Percentiles rank a stretch among this genome's conserved stretches.
Evolutionary conservation across 2,797 vertebrate species (phyloP).

Genomic region (Argyrosomus regius): DNA sequence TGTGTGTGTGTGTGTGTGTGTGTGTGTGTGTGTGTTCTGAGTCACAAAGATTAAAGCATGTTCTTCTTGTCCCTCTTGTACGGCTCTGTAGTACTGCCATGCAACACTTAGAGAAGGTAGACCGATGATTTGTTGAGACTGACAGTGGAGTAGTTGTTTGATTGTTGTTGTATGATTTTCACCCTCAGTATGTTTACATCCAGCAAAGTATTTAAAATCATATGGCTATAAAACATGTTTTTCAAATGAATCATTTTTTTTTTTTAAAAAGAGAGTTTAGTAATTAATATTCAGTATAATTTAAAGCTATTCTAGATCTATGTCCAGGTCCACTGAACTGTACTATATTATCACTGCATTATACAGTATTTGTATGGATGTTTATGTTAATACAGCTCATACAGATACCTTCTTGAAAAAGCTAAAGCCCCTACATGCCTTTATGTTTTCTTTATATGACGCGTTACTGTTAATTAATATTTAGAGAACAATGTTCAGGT

Average conservation of each 20-base stretch:
- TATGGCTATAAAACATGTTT: neutral
- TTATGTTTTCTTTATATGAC: neutral
- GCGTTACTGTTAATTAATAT: neutral
- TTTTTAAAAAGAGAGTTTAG: neutral
- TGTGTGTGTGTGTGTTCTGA: neutral
- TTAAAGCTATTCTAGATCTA: neutral
- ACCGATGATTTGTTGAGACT: neutral
- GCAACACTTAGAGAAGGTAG: neutral
- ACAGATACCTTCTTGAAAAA: neutral
- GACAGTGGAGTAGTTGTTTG: neutral
- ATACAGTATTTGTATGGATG: neutral
- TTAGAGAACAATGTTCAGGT: neutral
- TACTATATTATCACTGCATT: neutral
- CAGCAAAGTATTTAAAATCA: neutral
- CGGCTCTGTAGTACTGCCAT: neutral
- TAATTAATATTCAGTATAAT: neutral
- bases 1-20: no score
- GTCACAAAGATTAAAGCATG: slow-evolving; percentile 9
- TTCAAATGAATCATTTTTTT: neutral
- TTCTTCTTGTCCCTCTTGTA: neutral
- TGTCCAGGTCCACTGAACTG: neutral
- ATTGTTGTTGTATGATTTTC: neutral
- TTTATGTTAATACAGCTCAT: neutral
- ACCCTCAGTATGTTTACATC: neutral
- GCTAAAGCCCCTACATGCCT: neutral